These are phyloP conservation scores for Drosophila tripunctata DNA, from an alignment of 2,888 invertebrate species.

Conservation along the genomic window DNA sequence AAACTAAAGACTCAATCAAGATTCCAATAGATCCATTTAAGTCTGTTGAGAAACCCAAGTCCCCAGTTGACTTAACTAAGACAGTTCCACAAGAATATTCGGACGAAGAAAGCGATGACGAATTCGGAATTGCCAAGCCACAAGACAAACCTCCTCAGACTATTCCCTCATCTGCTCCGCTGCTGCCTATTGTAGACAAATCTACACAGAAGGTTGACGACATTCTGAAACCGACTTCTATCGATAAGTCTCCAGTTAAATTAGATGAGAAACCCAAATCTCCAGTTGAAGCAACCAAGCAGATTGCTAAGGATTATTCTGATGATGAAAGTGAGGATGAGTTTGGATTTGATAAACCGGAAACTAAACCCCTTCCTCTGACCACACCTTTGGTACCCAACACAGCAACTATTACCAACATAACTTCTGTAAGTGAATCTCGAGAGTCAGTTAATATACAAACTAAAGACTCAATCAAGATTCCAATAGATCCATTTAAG, in stretches of 20 bases:
- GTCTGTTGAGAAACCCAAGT: neutral
- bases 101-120: neutral
- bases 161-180: no score
- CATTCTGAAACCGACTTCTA: no score
- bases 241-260: neutral
- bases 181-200: neutral
- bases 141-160: neutral
- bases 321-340: conserved; percentile 18
- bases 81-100: neutral
- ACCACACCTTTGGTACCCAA: no score
- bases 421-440: neutral
- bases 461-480: no score
- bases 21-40: no score
- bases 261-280: neutral
- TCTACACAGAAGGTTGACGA: no score
- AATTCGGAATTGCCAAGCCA: neutral
- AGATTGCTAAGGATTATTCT: neutral
- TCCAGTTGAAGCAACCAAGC: neutral
- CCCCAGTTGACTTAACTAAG: neutral
- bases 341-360: neutral
- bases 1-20: no score
- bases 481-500: no score
- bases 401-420: neutral
- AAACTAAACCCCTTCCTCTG: neutral
- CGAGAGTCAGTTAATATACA: neutral